Percentiles rank a stretch among this genome's conserved stretches.
phyloP scores from a whole-genome alignment of 2,113 vertebrate genomes.

The Clarias macrocephalus region DNA sequence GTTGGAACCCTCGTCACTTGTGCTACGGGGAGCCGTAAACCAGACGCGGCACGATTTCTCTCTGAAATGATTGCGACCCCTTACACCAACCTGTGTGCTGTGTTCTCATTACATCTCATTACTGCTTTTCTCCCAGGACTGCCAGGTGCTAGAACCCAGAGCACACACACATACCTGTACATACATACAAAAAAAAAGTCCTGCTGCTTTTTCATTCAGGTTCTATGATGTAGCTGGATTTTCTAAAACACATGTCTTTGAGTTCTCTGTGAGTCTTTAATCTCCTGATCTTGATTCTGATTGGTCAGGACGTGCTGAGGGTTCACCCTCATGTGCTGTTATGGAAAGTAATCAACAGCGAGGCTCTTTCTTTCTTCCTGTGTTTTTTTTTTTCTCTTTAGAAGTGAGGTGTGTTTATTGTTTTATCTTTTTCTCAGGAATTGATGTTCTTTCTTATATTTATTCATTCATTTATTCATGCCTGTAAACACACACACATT shows the following conservation, averaged over 20 bases:
- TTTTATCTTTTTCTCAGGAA: too few species aligned
- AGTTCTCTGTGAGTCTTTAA: too few species aligned
- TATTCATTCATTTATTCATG: too few species aligned
- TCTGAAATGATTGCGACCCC: background rate
- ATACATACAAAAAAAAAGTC: too few species aligned
- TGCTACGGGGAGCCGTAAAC: background rate
- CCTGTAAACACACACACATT: too few species aligned
- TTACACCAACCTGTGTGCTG: constrained; percentile 22
- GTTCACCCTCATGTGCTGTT: background rate
- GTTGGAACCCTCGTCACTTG: background rate
- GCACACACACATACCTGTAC: background rate
- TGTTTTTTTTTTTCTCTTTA: too few species aligned
- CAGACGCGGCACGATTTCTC: background rate
- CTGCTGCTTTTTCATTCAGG: background rate
- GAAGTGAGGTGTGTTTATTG: too few species aligned
- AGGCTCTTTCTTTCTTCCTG: too few species aligned
- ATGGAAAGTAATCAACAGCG: background rate
- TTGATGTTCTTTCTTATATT: too few species aligned
- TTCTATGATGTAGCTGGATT: background rate
- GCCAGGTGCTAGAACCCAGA: background rate
- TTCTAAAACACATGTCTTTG: background rate
- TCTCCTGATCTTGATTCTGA: background rate
- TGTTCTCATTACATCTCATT: constrained; percentile 43
- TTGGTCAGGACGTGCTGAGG: too few species aligned
- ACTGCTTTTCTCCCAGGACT: background rate